Conservation (phyloP, 1,140 invertebrate genomes). For the Eciton burchellii region DNA sequence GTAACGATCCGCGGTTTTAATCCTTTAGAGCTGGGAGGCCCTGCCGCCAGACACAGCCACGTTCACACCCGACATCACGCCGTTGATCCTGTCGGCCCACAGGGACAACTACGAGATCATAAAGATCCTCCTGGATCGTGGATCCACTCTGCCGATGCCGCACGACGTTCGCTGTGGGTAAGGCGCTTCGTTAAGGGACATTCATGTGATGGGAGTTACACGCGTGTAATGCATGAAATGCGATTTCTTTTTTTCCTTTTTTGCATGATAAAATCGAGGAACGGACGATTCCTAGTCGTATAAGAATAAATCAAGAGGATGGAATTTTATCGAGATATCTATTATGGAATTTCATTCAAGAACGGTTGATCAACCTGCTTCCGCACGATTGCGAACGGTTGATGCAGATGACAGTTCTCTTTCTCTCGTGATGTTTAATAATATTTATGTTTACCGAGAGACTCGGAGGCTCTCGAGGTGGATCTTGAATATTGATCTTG, state of each 20-base stretch:
- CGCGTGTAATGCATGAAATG: too few species aligned
- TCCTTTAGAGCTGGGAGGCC: conserved; percentile 94
- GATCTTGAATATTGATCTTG: neutral
- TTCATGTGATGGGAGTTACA: neutral
- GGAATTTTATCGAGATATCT: too few species aligned
- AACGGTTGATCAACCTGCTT: too few species aligned
- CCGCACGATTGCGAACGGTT: too few species aligned
- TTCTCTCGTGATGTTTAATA: too few species aligned
- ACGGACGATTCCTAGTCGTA: too few species aligned
- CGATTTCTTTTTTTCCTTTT: too few species aligned
- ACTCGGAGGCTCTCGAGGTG: neutral
- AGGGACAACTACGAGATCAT: conserved; percentile 99
- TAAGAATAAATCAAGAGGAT: too few species aligned
- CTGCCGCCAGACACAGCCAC: conserved; percentile 95
- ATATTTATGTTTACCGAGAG: too few species aligned
- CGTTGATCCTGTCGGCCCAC: conserved; percentile 97
- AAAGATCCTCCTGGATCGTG: conserved; percentile 97
- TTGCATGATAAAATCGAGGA: too few species aligned
- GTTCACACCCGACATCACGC: conserved; percentile 98
- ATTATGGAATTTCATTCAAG: too few species aligned
- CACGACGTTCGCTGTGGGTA: conserved; percentile 92
- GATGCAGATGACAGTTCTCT: too few species aligned
- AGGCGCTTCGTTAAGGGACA: conserved; percentile 53
- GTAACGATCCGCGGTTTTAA: conserved; percentile 37
- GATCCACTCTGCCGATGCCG: conserved; percentile 94